Percentiles rank a stretch among this genome's conserved stretches.
Evolutionary conservation across 2,113 vertebrate species (phyloP).

Genomic region (Syngnathus scovelli): DNA sequence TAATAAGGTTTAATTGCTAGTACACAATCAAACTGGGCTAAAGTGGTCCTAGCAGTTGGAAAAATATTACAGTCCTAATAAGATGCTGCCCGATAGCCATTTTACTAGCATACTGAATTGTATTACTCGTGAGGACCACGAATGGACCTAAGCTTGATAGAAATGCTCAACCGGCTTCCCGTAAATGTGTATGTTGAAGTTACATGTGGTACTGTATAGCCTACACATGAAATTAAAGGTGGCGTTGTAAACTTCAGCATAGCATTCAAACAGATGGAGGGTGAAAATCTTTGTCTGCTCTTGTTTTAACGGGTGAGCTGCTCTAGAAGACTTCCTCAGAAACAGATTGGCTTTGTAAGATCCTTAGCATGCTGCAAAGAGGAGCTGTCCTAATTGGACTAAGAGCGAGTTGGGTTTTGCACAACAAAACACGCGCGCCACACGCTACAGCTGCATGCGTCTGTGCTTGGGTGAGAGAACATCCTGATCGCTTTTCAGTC

Average conservation of each 20-base stretch:
- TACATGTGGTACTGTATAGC: not conserved
- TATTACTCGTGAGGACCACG: not conserved
- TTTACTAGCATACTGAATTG: not conserved
- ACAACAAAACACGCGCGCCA: not conserved
- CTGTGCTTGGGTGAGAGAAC: not conserved
- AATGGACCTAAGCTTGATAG: not conserved
- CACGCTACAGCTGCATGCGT: not conserved
- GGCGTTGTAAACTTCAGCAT: constrained; percentile 27
- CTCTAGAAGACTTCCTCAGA: constrained; percentile 51
- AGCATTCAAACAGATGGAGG: constrained; percentile 50
- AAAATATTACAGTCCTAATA: too few relatives aligned
- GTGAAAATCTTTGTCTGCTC: not conserved
- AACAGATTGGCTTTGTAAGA: constrained; percentile 64
- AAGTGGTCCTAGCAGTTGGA: too few relatives aligned
- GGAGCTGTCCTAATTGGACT: constrained; percentile 59
- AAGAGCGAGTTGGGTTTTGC: not conserved
- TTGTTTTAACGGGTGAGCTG: constrained; percentile 49
- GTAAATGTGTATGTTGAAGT: not conserved
- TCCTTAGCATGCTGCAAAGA: constrained; percentile 49
- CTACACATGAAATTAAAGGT: not conserved
- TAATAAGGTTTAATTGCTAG: too few relatives aligned
- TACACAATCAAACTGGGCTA: too few relatives aligned
- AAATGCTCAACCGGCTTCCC: too few relatives aligned
- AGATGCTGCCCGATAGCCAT: not conserved
- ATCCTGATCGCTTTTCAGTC: not conserved